A percentile compares a stretch with the other conserved stretches of the same genome.
phyloP scores from a whole-genome alignment of 2,797 vertebrate genomes.

The Melopsittacus undulatus region DNA sequence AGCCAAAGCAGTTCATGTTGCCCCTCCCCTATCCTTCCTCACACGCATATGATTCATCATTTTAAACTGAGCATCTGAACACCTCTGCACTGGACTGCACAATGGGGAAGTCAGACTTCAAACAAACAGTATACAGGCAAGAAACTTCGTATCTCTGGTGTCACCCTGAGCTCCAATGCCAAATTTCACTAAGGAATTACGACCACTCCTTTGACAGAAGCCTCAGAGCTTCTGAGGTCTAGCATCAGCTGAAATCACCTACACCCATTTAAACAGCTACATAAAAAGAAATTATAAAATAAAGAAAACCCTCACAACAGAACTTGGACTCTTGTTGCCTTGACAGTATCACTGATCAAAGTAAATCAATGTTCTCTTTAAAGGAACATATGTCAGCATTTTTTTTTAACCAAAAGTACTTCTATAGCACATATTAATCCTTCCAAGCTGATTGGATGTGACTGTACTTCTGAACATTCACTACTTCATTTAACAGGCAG shows the following conservation, averaged over 20 bases:
- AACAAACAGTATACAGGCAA: background rate
- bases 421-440: background rate
- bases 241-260: background rate
- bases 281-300: background rate
- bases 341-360: background rate
- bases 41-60: accelerated
- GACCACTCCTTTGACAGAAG: background rate
- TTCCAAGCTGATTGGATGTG: background rate
- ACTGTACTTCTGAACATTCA: background rate
- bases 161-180: background rate
- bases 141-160: background rate
- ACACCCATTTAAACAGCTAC: background rate
- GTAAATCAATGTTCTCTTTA: background rate
- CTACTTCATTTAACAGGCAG: background rate
- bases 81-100: background rate
- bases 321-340: background rate
- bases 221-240: background rate
- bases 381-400: constrained; percentile 17
- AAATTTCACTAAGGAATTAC: background rate
- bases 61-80: background rate
- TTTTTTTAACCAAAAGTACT: background rate
- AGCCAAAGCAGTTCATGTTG: background rate
- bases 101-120: background rate
- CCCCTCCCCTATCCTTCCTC: background rate
- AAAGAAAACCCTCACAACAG: background rate